Conservation (phyloP, 2,797 vertebrate genomes). For the Epinephelus awoara region DNA sequence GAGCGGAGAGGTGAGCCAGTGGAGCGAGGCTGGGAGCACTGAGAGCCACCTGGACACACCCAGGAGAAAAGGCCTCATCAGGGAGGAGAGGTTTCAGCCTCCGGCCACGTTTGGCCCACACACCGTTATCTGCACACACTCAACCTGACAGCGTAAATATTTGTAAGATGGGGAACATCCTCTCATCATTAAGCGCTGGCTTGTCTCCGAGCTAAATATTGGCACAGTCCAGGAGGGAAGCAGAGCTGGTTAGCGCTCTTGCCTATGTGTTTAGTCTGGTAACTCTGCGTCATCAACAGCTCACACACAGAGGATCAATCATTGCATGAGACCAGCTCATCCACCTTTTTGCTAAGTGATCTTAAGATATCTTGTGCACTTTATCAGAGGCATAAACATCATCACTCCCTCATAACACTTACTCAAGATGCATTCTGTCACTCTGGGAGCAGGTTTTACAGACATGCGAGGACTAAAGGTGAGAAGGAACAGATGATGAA, state of each 20-base stretch:
- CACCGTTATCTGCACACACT: slow-evolving; percentile 13
- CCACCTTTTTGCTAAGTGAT: slow-evolving; percentile 3
- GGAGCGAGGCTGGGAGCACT: slow-evolving; percentile 49
- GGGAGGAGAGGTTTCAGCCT: slow-evolving; percentile 29
- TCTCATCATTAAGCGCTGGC: slow-evolving; percentile 49
- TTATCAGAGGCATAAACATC: not conserved
- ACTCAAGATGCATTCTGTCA: slow-evolving; percentile 9
- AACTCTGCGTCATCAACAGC: slow-evolving; percentile 20
- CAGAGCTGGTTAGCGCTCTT: slow-evolving; percentile 25
- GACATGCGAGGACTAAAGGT: slow-evolving; percentile 13
- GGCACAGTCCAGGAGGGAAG: slow-evolving; percentile 25
- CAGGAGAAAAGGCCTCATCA: slow-evolving; percentile 36
- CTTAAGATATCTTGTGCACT: not conserved
- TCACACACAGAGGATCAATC: slow-evolving; percentile 23
- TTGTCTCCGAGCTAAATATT: slow-evolving; percentile 38
- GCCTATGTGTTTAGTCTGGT: slow-evolving; percentile 62
- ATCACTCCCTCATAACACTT: not conserved
- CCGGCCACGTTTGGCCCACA: slow-evolving; percentile 22
- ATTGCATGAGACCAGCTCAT: not conserved
- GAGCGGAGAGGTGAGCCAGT: slow-evolving; percentile 54
- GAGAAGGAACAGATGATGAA: slow-evolving; percentile 26
- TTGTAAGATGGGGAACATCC: slow-evolving; percentile 57
- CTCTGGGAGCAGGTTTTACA: slow-evolving; percentile 3
- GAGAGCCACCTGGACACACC: slow-evolving; percentile 77
- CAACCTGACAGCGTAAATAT: slow-evolving; percentile 74